These are phyloP conservation scores for Centrocercus urophasianus DNA, from an alignment of 2,113 vertebrate genomes.

Conservation along the genomic window DNA sequence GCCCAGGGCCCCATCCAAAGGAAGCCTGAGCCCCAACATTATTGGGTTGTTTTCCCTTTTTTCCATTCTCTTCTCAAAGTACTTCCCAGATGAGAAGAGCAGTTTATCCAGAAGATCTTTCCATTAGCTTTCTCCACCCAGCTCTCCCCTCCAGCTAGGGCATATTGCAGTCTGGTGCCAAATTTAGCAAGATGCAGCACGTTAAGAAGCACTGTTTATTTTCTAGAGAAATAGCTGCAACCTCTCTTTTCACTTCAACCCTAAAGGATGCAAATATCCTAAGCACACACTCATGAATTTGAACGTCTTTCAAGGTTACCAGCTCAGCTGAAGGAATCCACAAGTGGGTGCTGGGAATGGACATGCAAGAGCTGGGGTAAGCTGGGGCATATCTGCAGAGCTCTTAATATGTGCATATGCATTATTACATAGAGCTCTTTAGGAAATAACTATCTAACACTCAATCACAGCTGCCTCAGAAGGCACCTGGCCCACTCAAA, in stretches of 20 bases:
- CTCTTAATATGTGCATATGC: neutral
- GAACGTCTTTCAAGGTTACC: neutral
- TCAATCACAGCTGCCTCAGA: neutral
- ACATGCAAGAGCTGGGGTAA: neutral
- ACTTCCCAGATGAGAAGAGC: neutral
- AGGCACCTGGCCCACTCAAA: neutral
- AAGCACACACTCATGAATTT: neutral
- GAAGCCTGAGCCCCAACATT: neutral
- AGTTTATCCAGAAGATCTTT: constrained; percentile 54
- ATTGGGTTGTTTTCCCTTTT: neutral
- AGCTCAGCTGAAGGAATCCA: neutral
- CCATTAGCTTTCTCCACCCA: constrained; percentile 39
- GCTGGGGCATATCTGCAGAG: neutral
- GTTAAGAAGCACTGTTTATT: constrained; percentile 40
- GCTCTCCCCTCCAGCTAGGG: constrained; percentile 25
- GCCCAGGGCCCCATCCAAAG: no score
- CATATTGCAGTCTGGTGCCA: neutral
- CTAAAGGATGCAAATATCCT: neutral
- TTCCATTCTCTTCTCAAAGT: neutral
- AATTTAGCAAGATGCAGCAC: constrained; percentile 46
- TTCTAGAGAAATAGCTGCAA: constrained; percentile 27
- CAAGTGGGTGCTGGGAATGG: neutral
- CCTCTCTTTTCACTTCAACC: neutral
- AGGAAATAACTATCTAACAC: neutral
- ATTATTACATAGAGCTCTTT: neutral